These are phyloP conservation scores for Urocitellus parryii DNA, from an alignment of 2,113 vertebrate genomes.

Conservation along the genomic window DNA sequence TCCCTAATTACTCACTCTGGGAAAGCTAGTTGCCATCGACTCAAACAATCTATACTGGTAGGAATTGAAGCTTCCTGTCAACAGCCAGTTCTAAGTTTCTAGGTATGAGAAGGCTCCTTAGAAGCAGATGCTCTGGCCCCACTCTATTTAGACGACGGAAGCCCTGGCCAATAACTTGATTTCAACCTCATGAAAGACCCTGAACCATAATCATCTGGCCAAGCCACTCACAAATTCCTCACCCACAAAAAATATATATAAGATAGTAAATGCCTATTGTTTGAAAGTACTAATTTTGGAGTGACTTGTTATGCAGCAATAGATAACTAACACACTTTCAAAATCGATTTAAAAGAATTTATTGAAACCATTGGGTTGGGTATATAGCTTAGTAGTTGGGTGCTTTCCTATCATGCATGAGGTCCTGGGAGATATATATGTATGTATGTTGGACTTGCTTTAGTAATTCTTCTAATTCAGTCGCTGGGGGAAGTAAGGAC, in stretches of 20 bases:
- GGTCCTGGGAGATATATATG: neutral
- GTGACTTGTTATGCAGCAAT: neutral
- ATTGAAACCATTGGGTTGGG: neutral
- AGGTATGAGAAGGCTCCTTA: neutral
- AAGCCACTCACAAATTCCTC: neutral
- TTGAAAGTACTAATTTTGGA: slow-evolving; percentile 2
- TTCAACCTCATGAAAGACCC: neutral
- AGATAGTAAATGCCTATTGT: neutral
- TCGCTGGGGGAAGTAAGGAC: neutral
- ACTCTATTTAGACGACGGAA: neutral
- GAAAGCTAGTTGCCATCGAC: neutral
- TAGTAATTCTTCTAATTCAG: neutral
- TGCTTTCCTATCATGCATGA: neutral
- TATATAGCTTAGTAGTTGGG: neutral
- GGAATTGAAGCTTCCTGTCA: neutral
- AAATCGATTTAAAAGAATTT: neutral
- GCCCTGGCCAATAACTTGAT: neutral
- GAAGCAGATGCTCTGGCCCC: neutral
- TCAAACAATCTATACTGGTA: no score
- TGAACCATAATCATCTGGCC: neutral
- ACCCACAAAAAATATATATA: neutral
- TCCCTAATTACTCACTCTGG: neutral
- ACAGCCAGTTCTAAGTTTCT: neutral
- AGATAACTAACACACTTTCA: neutral
- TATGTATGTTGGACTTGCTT: neutral